Evolutionary conservation across 2,888 invertebrate genomes (phyloP).

Genomic region (Crocallis elinguaria): DNA sequence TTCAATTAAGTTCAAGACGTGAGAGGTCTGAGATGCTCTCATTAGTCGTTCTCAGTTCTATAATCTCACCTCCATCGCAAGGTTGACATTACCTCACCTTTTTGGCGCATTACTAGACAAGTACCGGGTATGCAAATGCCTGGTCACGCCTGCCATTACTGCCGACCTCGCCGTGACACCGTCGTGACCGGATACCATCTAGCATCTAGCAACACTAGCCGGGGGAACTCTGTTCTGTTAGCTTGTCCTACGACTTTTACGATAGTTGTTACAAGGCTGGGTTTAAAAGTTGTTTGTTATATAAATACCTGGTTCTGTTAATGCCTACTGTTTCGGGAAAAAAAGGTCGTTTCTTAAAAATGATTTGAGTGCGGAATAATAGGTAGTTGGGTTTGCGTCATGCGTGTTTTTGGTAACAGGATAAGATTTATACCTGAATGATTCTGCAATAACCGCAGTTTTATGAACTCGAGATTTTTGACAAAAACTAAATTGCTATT

Average conservation of each 20-base stretch:
- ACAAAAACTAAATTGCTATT: too few relatives aligned
- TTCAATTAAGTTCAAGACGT: slow-evolving; percentile 1
- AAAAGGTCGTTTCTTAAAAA: too few relatives aligned
- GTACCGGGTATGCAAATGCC: slow-evolving; percentile 21
- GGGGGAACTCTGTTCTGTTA: neutral
- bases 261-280: slow-evolving; percentile 5
- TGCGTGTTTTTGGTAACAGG: too few relatives aligned
- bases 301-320: neutral
- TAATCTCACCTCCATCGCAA: neutral
- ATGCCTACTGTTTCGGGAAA: neutral
- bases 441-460: too few relatives aligned
- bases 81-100: slow-evolving; percentile 7
- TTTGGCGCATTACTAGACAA: slow-evolving; percentile 14
- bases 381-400: too few relatives aligned
- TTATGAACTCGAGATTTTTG: too few relatives aligned
- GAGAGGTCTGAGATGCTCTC: neutral
- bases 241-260: slow-evolving; percentile 2
- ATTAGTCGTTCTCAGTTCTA: neutral
- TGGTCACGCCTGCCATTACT: slow-evolving; percentile 39
- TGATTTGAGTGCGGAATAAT: too few relatives aligned
- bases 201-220: slow-evolving; percentile 31
- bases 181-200: slow-evolving; percentile 50
- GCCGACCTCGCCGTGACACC: slow-evolving; percentile 45
- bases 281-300: slow-evolving; percentile 19
- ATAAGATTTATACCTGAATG: too few relatives aligned